phyloP scores from a whole-genome alignment of 2,888 invertebrate genomes.

The Agelastica alni region DNA sequence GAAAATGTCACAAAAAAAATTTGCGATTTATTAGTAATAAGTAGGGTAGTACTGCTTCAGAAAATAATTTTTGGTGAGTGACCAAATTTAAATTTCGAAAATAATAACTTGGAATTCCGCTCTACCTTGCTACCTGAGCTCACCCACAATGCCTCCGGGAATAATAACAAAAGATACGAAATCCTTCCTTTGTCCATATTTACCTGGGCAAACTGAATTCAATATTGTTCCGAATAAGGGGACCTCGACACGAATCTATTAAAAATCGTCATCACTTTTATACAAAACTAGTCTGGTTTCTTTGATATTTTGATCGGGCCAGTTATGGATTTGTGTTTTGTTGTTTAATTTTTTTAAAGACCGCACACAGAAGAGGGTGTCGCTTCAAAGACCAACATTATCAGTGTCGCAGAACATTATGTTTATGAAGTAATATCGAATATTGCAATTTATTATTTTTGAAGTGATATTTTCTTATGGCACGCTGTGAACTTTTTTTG shows the following conservation, averaged over 20 bases:
- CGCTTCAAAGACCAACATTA: slow-evolving; percentile 27
- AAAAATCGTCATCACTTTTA: slow-evolving; percentile 48
- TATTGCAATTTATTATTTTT: too few species aligned
- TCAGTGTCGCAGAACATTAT: slow-evolving; percentile 27
- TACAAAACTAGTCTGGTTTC: slow-evolving; percentile 43
- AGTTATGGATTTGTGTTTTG: slow-evolving; percentile 46
- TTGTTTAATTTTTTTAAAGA: slow-evolving; percentile 33
- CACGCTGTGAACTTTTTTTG: too few species aligned
- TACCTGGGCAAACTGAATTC: slow-evolving; percentile 52
- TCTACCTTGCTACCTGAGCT: slow-evolving; percentile 51
- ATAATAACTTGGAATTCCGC: slow-evolving; percentile 40
- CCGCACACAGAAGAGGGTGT: slow-evolving; percentile 31
- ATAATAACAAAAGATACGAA: slow-evolving; percentile 54
- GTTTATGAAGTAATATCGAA: too few species aligned
- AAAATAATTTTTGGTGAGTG: slow-evolving; percentile 18
- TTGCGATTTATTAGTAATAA: background rate
- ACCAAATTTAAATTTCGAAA: slow-evolving; percentile 9
- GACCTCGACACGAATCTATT: slow-evolving; percentile 48
- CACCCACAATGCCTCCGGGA: slow-evolving; percentile 50
- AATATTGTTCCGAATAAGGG: slow-evolving; percentile 46
- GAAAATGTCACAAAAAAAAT: background rate
- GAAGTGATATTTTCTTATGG: too few species aligned
- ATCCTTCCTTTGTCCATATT: slow-evolving; percentile 53
- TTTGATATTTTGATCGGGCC: slow-evolving; percentile 46
- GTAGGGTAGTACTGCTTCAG: background rate